Evolutionary conservation across 2,113 vertebrate genomes (phyloP), one percentile per base, ranked within the genome.

Genomic region (Dendropsophus ebraccatus): DNA sequence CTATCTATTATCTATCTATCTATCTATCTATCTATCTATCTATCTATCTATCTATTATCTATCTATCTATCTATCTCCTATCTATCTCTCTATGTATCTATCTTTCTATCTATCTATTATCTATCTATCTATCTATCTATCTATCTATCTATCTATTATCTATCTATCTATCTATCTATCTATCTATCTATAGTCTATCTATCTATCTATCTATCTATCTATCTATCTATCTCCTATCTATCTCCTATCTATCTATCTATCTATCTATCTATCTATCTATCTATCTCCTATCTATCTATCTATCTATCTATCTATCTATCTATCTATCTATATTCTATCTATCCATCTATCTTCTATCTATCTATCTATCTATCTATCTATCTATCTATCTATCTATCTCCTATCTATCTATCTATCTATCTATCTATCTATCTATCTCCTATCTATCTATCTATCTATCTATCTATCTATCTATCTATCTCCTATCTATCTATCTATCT

Each of bases 211-310:
- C 65, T 35, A 69, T 69, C 65, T 69, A 35, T 69, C 25, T 65
- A 30, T 65, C 28, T 65, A 30, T 30, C 28, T 65, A 65, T 65
- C 62, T 30, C 4, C 28, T n/a, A n/a, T n/a, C n/a, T 41, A 41
- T 41, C 41, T 41, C 41, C 25, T 69, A 19, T 70, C 32, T 70
- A 37, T 41, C 67, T 70, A 23, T 70, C 67, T 70, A 19, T 37
- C 32, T 70, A 37, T 70, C 32, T 70, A 69, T 69, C 65, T 69
- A 69, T 69, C 65, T 69, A 69, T 69, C 30, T 67, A 67, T 32
- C 28, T 67, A 67, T 67, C 13, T 67, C 30, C 16, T 9, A 16
- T 17, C 23, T 67, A 32, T 35, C 67, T 70, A 70, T 37, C 32
- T 70, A 19, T 30, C 5, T 30, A 65, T 65, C 28, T 65, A 30